Evolutionary conservation across 1,140 invertebrate genomes (phyloP).

Genomic region (Cyrtorhinus lividipennis): DNA sequence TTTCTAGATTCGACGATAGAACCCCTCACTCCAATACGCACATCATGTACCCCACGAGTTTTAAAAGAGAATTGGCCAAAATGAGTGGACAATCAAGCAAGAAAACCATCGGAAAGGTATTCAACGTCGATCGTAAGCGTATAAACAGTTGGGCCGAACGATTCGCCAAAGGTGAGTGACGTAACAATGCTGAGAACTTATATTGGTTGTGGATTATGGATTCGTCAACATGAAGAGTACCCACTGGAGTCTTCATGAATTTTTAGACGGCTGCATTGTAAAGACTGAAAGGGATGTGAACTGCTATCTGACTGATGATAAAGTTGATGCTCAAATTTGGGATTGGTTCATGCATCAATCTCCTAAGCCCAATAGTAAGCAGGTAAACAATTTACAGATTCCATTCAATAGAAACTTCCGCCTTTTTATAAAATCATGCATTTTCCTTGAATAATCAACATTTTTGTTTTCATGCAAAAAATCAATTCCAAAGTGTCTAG

Average conservation of each 20-base stretch:
- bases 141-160: conserved; percentile 26
- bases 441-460: no score
- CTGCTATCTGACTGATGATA: conserved; percentile 19
- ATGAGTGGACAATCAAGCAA: conserved; percentile 25
- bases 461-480: no score
- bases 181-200: no score
- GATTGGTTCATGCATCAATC: conserved; percentile 20
- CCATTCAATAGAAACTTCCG: no score
- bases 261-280: no score
- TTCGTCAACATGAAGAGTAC: no score
- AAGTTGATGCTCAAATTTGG: conserved; percentile 22
- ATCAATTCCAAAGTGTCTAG: no score
- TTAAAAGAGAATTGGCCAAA: conserved; percentile 26
- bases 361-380: conserved; percentile 14
- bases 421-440: no score
- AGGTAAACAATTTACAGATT: conserved; percentile 13
- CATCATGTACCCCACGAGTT: conserved; percentile 25
- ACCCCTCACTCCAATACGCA: conserved; percentile 7
- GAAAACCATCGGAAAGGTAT: conserved; percentile 23
- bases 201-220: no score
- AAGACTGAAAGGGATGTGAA: conserved; percentile 4
- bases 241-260: no score
- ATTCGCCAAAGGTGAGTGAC: conserved; percentile 9
- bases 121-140: conserved; percentile 26
- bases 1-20: conserved; percentile 9